Conservation (phyloP, 1,140 invertebrate species). For the Asobara japonica region DNA sequence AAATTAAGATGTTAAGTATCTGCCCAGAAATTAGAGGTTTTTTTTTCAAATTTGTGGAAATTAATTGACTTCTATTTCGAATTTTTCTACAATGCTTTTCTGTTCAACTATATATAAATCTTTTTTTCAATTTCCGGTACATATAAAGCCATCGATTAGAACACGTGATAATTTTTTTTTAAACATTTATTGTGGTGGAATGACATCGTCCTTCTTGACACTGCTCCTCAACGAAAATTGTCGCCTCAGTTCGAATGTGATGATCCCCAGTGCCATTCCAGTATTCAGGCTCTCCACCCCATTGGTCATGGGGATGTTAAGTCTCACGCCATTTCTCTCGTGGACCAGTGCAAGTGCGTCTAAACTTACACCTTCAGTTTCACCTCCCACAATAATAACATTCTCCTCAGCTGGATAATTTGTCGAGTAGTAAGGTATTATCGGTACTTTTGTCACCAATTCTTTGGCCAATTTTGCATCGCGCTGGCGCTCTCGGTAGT, state of each 20-base stretch:
- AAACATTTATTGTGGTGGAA: no score
- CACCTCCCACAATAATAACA: conserved; percentile 85
- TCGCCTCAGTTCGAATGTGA: conserved; percentile 86
- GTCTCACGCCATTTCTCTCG: conserved; percentile 69
- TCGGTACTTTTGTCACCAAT: conserved; percentile 59
- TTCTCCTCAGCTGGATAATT: conserved; percentile 68
- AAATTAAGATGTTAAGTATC: no score
- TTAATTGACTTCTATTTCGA: no score
- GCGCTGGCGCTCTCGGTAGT: background rate
- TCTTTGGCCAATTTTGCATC: conserved; percentile 23
- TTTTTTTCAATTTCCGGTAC: no score
- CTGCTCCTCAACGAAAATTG: conserved; percentile 64
- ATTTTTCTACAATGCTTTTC: no score
- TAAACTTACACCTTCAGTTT: conserved; percentile 84
- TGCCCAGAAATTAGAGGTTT: no score
- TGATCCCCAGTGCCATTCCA: conserved; percentile 80
- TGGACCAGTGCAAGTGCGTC: conserved; percentile 71
- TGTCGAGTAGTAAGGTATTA: conserved; percentile 73
- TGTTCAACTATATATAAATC: no score
- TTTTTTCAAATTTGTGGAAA: no score
- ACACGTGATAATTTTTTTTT: no score
- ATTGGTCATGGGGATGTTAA: conserved; percentile 82
- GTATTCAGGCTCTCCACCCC: conserved; percentile 88
- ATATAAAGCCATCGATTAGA: no score
- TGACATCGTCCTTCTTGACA: background rate